Conservation (phyloP, 1,140 invertebrate species). For the Heliconius nattereri region DNA sequence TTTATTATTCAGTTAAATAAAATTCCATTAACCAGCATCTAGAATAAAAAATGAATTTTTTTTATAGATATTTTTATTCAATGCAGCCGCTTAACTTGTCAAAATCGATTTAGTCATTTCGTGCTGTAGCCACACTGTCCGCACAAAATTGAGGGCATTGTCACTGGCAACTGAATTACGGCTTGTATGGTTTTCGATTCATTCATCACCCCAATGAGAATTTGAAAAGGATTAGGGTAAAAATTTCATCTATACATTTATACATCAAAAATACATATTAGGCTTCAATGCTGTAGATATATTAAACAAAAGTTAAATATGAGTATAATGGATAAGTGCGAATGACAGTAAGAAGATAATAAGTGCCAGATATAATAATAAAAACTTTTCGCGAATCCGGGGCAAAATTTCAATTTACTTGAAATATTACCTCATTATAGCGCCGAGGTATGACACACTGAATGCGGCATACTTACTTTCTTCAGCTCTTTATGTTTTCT, state of each 20-base stretch:
- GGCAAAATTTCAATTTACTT: conserved; percentile 50
- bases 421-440: conserved; percentile 52
- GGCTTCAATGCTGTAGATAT: not conserved
- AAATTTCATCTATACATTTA: not conserved
- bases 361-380: conserved; percentile 46
- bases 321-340: conserved; percentile 20
- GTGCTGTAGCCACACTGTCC: conserved; percentile 29
- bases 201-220: conserved; percentile 7
- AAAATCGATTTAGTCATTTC: conserved; percentile 33
- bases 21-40: not conserved
- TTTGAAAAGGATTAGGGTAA: not conserved
- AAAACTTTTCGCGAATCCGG: conserved; percentile 51
- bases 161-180: conserved; percentile 34
- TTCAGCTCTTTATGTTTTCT: conserved; percentile 25
- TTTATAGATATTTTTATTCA: not conserved
- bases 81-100: conserved; percentile 5
- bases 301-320: conserved; percentile 16
- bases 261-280: not conserved
- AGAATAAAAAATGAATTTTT: not conserved
- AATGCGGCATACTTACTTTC: conserved; percentile 36
- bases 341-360: conserved; percentile 46
- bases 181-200: conserved; percentile 14
- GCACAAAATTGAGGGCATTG: conserved; percentile 35
- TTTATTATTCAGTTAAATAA: not conserved
- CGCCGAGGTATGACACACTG: conserved; percentile 42